phyloP scores from a whole-genome alignment of 2,888 invertebrate species.

The Campaea margaritaria region DNA sequence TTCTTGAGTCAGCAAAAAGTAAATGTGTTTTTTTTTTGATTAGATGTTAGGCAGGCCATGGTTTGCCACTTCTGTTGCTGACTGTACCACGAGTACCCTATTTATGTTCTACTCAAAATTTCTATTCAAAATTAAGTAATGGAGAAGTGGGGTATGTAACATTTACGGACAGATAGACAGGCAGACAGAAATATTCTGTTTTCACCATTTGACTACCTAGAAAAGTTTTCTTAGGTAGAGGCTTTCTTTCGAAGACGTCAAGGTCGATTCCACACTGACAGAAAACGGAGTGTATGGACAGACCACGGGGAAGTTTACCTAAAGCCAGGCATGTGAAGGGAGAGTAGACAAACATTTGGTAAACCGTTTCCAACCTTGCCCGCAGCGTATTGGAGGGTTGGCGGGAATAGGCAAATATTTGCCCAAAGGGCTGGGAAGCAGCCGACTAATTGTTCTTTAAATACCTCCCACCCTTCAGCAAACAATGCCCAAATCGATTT shows the following conservation, averaged over 20 bases:
- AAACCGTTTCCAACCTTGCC: conserved; percentile 74
- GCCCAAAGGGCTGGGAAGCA: conserved; percentile 77
- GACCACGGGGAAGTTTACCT: conserved; percentile 67
- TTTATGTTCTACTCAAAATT: no score
- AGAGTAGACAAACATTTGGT: conserved; percentile 75
- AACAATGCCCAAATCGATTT: conserved; percentile 82
- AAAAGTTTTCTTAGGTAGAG: no score
- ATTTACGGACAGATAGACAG: no score
- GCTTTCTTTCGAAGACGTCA: background rate
- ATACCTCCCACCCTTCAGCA: conserved; percentile 78
- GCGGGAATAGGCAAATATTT: conserved; percentile 84
- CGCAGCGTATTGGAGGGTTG: conserved; percentile 79
- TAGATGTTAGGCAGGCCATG: no score
- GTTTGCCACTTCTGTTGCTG: no score
- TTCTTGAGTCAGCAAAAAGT: no score
- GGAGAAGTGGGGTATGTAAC: no score
- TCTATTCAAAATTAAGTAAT: no score
- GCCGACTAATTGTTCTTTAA: conserved; percentile 84
- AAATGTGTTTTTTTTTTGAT: no score
- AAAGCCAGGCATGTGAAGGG: conserved; percentile 69
- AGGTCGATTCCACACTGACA: conserved; percentile 1
- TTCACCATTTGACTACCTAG: no score
- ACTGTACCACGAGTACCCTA: no score
- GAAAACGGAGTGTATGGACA: conserved; percentile 45
- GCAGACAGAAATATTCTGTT: no score